Evolutionary conservation across 2,797 vertebrate species (phyloP), one percentile per base, ranked within the genome.

Genomic region (Pitangus sulphuratus): DNA sequence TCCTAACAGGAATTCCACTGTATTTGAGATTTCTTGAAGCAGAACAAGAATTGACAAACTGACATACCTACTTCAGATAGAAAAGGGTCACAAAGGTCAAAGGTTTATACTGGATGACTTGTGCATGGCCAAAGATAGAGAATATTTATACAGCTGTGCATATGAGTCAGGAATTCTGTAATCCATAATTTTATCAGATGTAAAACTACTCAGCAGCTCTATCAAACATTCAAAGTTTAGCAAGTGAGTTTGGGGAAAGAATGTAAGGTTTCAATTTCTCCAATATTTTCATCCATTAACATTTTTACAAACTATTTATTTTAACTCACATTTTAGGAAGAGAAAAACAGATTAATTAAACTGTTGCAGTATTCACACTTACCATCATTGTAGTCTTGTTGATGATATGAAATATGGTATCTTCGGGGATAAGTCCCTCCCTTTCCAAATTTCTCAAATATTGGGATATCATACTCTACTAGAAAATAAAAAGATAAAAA

Each of bases 361-460:
- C 10, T 31, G 24, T 51, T 80, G 84, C 72, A 90, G 8, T 58
- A 37, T n/a, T 50, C 15, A 48, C 50, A 92, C 98, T 97, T 96
- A 99, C 99, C 99, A 16, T 99, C 99, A 37, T 97, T 99, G 98
- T 99, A 99, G 65, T 99, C 99, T 80, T 99, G 99, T 40, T 99
- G 98, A 91, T 99, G 98, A 76, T 99, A 99, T 26, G 99, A 99
- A 95, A 99, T 98, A 88, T 99, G 99, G 13, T 99, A 99, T 79
- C 99, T 98, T 72, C 99, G 98, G 25, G 99, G 99, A 72, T 99
- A 99, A 16, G 99, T 99, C 5, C 99, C 99, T 9, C 99, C 99
- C 97, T 99, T 99, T 74, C 99, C 99, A 56, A 99, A 99, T 96
- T 99, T 99, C 98, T 99, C 99, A 97, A 99, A 99, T 96, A 99